These are phyloP conservation scores for Cylindroiulus punctatus DNA, from an alignment of 2,888 invertebrate genomes.

Conservation along the genomic window DNA sequence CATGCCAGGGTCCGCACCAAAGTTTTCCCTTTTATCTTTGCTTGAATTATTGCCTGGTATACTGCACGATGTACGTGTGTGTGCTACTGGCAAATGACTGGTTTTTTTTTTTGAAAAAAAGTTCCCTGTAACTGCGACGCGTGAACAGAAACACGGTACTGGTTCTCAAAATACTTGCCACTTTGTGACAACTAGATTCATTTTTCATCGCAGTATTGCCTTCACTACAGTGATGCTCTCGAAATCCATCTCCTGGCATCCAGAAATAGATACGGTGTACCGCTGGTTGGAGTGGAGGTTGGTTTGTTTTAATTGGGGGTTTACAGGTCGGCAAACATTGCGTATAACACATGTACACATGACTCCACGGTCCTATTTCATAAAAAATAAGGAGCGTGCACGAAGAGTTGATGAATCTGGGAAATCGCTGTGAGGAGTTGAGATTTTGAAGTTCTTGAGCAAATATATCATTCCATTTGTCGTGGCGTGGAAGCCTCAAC, in stretches of 20 bases:
- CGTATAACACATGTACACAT: no score
- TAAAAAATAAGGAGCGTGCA: no score
- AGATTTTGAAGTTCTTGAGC: no score
- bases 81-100: background rate
- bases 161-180: background rate
- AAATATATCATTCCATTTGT: no score
- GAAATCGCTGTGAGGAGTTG: no score
- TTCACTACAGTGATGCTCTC: background rate
- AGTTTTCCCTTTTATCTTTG: no score
- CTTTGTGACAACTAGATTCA: background rate
- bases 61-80: background rate
- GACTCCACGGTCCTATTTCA: no score
- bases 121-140: background rate
- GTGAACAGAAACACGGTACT: background rate
- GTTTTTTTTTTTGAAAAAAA: background rate
- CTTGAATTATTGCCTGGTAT: no score
- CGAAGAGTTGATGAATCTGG: no score
- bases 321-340: no score
- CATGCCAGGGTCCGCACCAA: background rate
- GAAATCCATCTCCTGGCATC: background rate
- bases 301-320: no score
- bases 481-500: no score
- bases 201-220: background rate
- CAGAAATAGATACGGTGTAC: background rate
- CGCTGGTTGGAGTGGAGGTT: background rate